Base-by-base conservation (phyloP, 2,797 vertebrate species). In the Cirrhinus molitorella region DNA sequence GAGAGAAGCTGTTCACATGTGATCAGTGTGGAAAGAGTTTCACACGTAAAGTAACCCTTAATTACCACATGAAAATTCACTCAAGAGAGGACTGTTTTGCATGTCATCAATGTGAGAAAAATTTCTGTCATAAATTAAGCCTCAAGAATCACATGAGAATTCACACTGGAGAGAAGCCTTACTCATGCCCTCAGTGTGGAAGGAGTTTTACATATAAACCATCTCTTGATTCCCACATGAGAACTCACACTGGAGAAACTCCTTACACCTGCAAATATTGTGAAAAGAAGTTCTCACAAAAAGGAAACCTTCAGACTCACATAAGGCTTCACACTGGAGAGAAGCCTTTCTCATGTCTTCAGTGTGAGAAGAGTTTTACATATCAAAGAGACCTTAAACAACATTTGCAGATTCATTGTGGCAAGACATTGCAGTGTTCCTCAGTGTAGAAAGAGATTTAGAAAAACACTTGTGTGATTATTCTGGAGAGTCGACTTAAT, bases 261-360 rank as follows among this genome's bases (percentile, higher is more conserved):
- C 59, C 59, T 28, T 61, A 61, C 25, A 28, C 59, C 25, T 61
- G 59, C 59, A 28, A 61, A 28, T 61, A 28, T 16, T 61, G 59
- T 28, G 59, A n/a, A 5, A 61, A 28, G 59, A 61, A 61, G 25
- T 61, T 61, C 59, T 61, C 34, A 13, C 65, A 67, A n/a, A 67
- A 37, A 67, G 65, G 34, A 67, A 43, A 67, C 17, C 65, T 67
- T 67, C 11, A 43, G 37, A 67, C 37, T 43, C 21, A 21, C 37
- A n/a, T 40, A 10, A 40, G 37, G 12, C 37, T n/a, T 67, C 65
- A n/a, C 65, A 40, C 65, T 12, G 37, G 65, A 40, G 21, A 67
- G 5, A 67, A 67, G 34, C 57, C 57, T 16, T 40, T 67, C 34
- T n/a, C 65, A 7, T 67, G 65, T 67, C 65, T 40, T 67, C 65